phyloP scores from a whole-genome alignment of 1,140 invertebrate genomes.

The Arctopsyche grandis region DNA sequence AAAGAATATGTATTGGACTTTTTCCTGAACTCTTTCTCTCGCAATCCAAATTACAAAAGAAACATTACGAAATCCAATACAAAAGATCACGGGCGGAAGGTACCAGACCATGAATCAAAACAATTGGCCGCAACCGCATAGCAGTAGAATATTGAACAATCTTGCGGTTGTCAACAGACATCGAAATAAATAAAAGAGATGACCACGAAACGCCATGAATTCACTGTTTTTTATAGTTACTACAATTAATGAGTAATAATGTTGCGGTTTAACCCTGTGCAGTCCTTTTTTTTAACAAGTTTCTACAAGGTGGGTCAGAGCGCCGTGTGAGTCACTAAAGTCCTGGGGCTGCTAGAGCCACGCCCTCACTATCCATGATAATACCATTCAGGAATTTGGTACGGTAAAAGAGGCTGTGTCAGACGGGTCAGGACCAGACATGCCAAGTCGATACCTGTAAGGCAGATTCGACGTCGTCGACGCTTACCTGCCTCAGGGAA shows the following conservation, averaged over 20 bases:
- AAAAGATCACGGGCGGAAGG: too few species aligned
- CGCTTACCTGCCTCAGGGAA: background rate
- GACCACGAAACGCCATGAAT: background rate
- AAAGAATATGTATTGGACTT: too few species aligned
- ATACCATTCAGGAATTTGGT: constrained; percentile 37
- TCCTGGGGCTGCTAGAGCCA: background rate
- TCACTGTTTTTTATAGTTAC: background rate
- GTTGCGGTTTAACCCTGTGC: constrained; percentile 19
- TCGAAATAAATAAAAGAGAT: background rate
- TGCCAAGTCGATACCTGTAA: constrained; percentile 25
- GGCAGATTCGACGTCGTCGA: background rate
- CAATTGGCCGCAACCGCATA: too few species aligned
- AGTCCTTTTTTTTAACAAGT: constrained; percentile 5
- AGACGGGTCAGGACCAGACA: constrained; percentile 11
- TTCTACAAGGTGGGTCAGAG: background rate
- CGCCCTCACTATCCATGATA: constrained; percentile 14
- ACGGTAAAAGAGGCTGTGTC: constrained; percentile 3
- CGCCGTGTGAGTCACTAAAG: constrained; percentile 24
- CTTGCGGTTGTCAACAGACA: constrained; percentile 6
- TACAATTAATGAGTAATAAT: background rate
- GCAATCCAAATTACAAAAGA: too few species aligned
- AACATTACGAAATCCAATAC: too few species aligned
- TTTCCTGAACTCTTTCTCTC: too few species aligned
- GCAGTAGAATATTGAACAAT: background rate
- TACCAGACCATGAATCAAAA: too few species aligned